Conservation (phyloP, 2,113 vertebrate genomes). For the Emydura subglobosa region DNA sequence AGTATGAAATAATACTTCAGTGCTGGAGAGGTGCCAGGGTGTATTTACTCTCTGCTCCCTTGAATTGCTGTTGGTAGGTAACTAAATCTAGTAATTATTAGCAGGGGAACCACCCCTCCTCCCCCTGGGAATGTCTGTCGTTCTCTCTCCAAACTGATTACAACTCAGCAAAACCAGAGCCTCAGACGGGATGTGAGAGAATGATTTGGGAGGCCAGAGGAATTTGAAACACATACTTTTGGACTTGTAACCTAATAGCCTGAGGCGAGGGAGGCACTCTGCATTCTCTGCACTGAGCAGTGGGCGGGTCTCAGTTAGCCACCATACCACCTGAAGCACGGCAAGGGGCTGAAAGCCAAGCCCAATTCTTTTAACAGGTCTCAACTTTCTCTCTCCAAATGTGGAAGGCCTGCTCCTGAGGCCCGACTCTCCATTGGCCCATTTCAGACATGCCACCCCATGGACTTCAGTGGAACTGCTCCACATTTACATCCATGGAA, state of each 20-base stretch:
- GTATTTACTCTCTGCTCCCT: neutral
- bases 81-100: slow-evolving; percentile 39
- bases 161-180: neutral
- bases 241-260: slow-evolving; percentile 16
- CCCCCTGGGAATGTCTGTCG: neutral
- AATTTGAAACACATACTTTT: slow-evolving; percentile 39
- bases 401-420: neutral
- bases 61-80: slow-evolving; percentile 63
- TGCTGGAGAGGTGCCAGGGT: slow-evolving; percentile 1
- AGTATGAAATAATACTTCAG: neutral
- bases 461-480: neutral
- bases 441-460: fast-evolving
- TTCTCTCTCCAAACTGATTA: slow-evolving; percentile 38
- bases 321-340: fast-evolving
- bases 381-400: neutral
- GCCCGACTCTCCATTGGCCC: neutral
- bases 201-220: slow-evolving; percentile 5
- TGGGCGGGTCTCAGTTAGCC: neutral
- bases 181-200: neutral
- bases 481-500: neutral
- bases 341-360: neutral
- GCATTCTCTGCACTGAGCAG: neutral
- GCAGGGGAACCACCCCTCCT: neutral
- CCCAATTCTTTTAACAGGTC: neutral
- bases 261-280: neutral